A percentile compares a stretch with the other conserved stretches of the same genome.
Evolutionary conservation across 2,888 invertebrate genomes (phyloP).

Genomic region (Drosophila cognata): DNA sequence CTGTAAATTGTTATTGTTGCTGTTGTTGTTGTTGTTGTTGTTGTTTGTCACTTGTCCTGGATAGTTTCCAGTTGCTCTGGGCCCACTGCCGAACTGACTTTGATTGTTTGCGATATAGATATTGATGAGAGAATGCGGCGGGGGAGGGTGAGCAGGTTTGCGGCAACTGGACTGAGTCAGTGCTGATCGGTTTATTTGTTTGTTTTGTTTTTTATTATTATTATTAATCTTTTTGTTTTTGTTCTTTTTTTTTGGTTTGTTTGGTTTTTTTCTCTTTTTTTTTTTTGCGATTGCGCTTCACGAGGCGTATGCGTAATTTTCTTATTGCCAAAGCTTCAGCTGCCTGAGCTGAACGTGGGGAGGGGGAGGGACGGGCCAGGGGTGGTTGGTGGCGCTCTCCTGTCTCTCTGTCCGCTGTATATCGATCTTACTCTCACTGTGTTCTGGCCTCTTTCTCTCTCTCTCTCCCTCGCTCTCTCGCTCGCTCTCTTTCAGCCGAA

Average conservation of each 20-base stretch:
- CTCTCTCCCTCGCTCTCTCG: constrained; percentile 1
- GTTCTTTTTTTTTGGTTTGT: constrained; percentile 20
- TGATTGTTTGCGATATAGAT: constrained; percentile 9
- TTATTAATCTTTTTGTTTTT: constrained; percentile 39
- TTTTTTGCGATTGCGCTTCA: constrained; percentile 55
- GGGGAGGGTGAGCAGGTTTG: neutral
- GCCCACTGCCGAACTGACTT: neutral
- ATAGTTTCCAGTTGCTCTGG: neutral
- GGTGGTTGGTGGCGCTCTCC: neutral
- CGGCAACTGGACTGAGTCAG: constrained; percentile 40
- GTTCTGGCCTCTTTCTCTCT: constrained; percentile 4
- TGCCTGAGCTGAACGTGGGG: constrained; percentile 7
- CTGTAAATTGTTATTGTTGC: neutral
- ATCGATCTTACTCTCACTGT: constrained; percentile 27
- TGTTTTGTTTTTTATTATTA: constrained; percentile 9
- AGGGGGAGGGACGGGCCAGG: neutral
- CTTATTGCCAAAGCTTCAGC: constrained; percentile 60
- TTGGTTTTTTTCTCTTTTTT: constrained; percentile 24
- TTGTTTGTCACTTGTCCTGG: neutral
- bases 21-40: constrained; percentile 1
- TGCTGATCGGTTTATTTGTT: constrained; percentile 37
- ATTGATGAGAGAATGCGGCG: constrained; percentile 21
- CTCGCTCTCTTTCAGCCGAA: constrained; percentile 27
- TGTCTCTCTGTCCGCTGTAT: constrained; percentile 14
- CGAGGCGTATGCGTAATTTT: constrained; percentile 74